These are phyloP conservation scores for Catharus fuscescens DNA, from an alignment of 2,113 vertebrate species.

Conservation along the genomic window DNA sequence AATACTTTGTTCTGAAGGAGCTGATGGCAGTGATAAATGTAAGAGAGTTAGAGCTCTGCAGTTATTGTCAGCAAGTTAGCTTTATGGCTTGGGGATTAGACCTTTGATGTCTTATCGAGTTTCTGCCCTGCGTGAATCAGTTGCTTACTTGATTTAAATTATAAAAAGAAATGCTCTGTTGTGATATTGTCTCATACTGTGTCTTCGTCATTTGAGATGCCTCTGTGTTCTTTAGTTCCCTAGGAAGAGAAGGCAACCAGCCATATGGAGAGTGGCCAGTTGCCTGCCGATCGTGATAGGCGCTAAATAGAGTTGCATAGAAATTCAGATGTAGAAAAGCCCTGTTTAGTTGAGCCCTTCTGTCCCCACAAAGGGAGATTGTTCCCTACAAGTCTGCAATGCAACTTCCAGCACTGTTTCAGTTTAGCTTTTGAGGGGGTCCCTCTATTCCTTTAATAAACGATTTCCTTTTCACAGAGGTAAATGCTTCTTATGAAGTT, in stretches of 20 bases:
- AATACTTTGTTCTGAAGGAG: slow-evolving; percentile 46
- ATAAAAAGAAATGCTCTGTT: slow-evolving; percentile 52
- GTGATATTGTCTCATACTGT: slow-evolving; percentile 50
- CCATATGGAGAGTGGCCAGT: slow-evolving; percentile 66
- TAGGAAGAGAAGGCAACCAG: slow-evolving; percentile 36
- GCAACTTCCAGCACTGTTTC: neutral
- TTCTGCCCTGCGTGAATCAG: slow-evolving; percentile 55
- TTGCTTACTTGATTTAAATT: slow-evolving; percentile 65
- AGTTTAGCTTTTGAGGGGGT: neutral
- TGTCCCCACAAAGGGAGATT: slow-evolving; percentile 34
- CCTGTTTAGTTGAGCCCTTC: neutral
- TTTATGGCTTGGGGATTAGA: slow-evolving; percentile 41
- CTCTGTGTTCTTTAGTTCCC: slow-evolving; percentile 30
- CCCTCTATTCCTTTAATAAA: neutral
- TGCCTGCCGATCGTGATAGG: neutral
- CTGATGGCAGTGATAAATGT: slow-evolving; percentile 60
- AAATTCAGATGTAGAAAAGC: slow-evolving; percentile 21
- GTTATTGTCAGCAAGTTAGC: slow-evolving; percentile 58
- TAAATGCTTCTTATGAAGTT: neutral
- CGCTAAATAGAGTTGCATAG: slow-evolving; percentile 14
- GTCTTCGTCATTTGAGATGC: slow-evolving; percentile 62
- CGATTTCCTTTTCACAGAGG: neutral
- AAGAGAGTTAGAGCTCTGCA: slow-evolving; percentile 29
- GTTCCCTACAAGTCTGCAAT: neutral
- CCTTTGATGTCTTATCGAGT: slow-evolving; percentile 59